These are phyloP conservation scores for Agonopterix heracliana DNA, from an alignment of 2,888 invertebrate species.

Conservation along the genomic window DNA sequence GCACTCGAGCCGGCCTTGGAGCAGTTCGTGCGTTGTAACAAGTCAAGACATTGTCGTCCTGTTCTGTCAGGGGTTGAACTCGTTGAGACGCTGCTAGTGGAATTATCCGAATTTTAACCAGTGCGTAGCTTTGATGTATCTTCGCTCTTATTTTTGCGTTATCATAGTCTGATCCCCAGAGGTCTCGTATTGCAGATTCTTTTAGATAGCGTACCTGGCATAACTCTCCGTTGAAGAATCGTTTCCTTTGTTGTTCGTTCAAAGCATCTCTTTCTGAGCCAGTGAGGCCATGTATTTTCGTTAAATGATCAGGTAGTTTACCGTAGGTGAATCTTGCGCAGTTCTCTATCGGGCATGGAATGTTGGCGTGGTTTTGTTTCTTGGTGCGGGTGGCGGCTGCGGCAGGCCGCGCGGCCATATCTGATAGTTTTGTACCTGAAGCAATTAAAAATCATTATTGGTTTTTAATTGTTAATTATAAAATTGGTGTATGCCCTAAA, in stretches of 20 bases:
- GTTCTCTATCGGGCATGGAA: constrained; percentile 72
- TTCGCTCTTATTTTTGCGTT: constrained; percentile 66
- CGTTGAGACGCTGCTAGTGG: constrained; percentile 66
- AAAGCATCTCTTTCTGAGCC: constrained; percentile 67
- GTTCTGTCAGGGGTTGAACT: constrained; percentile 64
- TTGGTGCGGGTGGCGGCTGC: constrained; percentile 51
- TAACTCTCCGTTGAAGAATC: constrained; percentile 73
- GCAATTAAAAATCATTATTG: constrained; percentile 10
- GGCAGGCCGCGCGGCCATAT: constrained; percentile 49
- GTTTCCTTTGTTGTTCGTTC: constrained; percentile 69
- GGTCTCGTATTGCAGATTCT: constrained; percentile 69
- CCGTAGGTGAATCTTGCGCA: constrained; percentile 72
- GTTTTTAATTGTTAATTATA: not conserved
- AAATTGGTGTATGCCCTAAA: too few species aligned
- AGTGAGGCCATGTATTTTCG: constrained; percentile 68
- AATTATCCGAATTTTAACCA: constrained; percentile 70
- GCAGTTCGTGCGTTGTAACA: constrained; percentile 72
- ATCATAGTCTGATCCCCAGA: constrained; percentile 70
- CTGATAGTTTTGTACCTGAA: constrained; percentile 21
- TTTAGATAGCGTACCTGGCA: constrained; percentile 70
- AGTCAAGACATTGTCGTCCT: constrained; percentile 70
- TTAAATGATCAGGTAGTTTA: constrained; percentile 69
- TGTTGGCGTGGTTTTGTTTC: constrained; percentile 73
- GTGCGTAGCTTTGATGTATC: constrained; percentile 68
- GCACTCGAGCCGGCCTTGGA: constrained; percentile 56